Base-by-base conservation (phyloP, 2,113 vertebrate genomes). In the Microtus montanus region DNA sequence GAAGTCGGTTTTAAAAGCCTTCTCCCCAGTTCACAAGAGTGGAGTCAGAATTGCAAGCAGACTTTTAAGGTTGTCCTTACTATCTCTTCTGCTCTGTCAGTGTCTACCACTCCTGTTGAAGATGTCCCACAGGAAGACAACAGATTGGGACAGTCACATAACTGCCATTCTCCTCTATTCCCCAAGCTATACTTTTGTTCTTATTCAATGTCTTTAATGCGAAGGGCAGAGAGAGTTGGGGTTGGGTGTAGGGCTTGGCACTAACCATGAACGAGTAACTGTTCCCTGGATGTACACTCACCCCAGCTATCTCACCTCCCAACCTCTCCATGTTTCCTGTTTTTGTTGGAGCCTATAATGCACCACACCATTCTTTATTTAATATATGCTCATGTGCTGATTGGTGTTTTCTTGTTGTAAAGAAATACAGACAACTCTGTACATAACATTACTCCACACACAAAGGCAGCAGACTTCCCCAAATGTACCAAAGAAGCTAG, bases 361-460 rank as follows among this genome's bases (percentile, higher is more conserved):
- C 58, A 7, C 6, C 66, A 68, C 33, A 26, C 26, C 20, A 15
- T 7, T 22, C 3, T 3, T 49, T 91, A 61, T 86, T 88, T 26
- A 83, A 41, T 64, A 63, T 66, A 70, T 73, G 4, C 15, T 85
- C 92, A 2, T 38, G 3, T 97, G 91, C 96, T 17, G 28, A 4
- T 14, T 68, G 52, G 35, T 49, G 63, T 71, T n/a, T 52, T 96
- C 87, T 94, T 96, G 17, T 49, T 93, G 95, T 93, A 49, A 92
- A 98, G 98, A 94, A 98, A 94, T 98, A 98, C 73, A 54, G 98
- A 30, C 52, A 83, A 1, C 97, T 97, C 79, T 97, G 92, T 68
- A 93, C 96, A 87, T 97, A 98, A 97, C 97, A 95, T 96, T 98
- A 98, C 26, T 96, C 61, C 79, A 92, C 96, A 79, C 94, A 97